Evolutionary conservation across 2,888 invertebrate genomes (phyloP), one percentile per base, ranked within the genome.

Genomic region (Dendrolimus houi): DNA sequence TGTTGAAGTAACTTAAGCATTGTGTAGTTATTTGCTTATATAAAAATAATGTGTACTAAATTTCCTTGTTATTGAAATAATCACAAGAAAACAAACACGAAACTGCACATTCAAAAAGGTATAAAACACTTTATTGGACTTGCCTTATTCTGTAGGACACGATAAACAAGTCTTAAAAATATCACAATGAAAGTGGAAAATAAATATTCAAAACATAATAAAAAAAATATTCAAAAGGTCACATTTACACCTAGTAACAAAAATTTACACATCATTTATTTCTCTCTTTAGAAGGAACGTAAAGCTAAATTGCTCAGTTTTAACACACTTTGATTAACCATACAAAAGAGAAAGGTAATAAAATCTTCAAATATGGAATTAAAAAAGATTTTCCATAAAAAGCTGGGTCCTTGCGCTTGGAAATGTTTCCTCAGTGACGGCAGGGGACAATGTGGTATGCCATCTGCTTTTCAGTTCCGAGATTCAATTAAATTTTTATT

Each of bases 401-500:
- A 9, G 47, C 9, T 47, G 12, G 12, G 47, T 12, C 12, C 12
- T 47, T 47, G 47, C 12, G 47, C 47, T 47, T 2, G 47, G 3
- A 47, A 47, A 47, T 52, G 13, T 70, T 74, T 72, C 72, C 47
- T 47, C 12, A 29, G 29, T 29, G 29, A 29, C 29, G 47, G 12
- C 12, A 67, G 68, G 73, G 68, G 69, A 81, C 81, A 86, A 84
- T 73, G 69, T 66, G 65, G 66, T 64, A 79, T 72, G 83, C 83
- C 87, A 87, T 84, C 87, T 87, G 87, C 79, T 74, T 73, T 67
- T 47, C 73, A 70, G 75, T 80, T 79, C 77, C 73, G 73, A 81
- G 83, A 87, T 90, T 89, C 89, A 87, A 90, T 91, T 91, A 88
- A 87, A 83, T 90, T 91, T 90, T 89, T 89, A 91, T 85, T 85